Evolutionary conservation across 1,140 invertebrate genomes (phyloP).

Genomic region (Drosophila tani): DNA sequence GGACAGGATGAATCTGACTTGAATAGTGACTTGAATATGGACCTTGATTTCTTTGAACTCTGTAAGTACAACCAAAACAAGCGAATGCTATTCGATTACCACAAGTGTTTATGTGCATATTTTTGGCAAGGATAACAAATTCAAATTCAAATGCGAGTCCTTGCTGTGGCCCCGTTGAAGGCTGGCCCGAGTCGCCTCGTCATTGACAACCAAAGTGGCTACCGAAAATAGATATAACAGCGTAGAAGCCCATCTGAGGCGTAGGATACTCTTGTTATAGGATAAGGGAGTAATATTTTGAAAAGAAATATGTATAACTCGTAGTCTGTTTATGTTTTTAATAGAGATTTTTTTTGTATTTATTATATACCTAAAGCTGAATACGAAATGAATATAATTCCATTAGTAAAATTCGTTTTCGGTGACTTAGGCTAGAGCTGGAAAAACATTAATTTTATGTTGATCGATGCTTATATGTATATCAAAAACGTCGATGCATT

Average conservation of each 20-base stretch:
- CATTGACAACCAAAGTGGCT: slow-evolving; percentile 54
- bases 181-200: slow-evolving; percentile 27
- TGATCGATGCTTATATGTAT: no score
- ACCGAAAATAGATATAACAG: slow-evolving; percentile 68
- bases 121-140: slow-evolving; percentile 41
- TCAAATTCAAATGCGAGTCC: slow-evolving; percentile 44
- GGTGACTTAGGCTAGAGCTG: no score
- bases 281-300: neutral
- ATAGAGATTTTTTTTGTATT: no score
- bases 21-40: slow-evolving; percentile 78
- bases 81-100: slow-evolving; percentile 37
- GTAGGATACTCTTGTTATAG: slow-evolving; percentile 14
- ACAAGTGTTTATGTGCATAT: slow-evolving; percentile 25
- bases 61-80: slow-evolving; percentile 54
- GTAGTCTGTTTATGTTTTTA: no score
- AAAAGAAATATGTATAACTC: no score
- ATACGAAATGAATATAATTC: no score
- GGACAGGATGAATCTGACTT: slow-evolving; percentile 58
- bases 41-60: slow-evolving; percentile 76
- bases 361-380: no score
- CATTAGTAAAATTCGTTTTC: no score
- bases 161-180: slow-evolving; percentile 53
- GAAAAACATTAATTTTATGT: no score
- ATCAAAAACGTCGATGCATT: no score
- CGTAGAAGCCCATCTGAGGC: neutral